phyloP scores from a whole-genome alignment of 2,797 vertebrate species.

The Aselliscus stoliczkanus region DNA sequence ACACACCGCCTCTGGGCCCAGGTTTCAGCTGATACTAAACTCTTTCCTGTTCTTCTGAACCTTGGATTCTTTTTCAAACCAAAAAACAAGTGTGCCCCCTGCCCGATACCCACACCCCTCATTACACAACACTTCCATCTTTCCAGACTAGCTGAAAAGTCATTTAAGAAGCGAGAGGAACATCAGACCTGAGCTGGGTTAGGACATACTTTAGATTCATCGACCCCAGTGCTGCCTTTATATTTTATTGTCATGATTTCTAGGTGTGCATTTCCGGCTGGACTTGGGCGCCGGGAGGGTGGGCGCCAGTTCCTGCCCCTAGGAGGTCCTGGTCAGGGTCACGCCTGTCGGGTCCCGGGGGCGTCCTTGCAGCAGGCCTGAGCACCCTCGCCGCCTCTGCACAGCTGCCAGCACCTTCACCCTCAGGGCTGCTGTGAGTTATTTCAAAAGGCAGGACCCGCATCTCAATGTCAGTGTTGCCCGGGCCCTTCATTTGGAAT shows the following conservation, averaged over 20 bases:
- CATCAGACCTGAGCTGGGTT: too few relatives aligned
- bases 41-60: background rate
- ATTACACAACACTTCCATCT: background rate
- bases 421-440: background rate
- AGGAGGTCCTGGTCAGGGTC: too few relatives aligned
- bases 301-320: background rate
- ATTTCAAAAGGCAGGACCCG: background rate
- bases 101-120: background rate
- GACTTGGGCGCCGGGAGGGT: background rate
- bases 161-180: background rate
- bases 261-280: background rate
- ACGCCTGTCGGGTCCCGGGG: accelerated
- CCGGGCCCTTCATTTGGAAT: background rate
- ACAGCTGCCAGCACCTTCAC: background rate
- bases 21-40: background rate
- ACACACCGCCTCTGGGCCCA: accelerated
- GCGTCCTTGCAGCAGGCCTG: background rate
- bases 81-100: too few relatives aligned
- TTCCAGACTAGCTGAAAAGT: background rate
- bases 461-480: background rate
- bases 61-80: too few relatives aligned
- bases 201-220: background rate
- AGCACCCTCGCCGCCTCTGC: background rate
- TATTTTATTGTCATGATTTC: background rate
- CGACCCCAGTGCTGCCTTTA: background rate